Conservation (phyloP, 1,140 invertebrate species). For the Trichonephila clavata region DNA sequence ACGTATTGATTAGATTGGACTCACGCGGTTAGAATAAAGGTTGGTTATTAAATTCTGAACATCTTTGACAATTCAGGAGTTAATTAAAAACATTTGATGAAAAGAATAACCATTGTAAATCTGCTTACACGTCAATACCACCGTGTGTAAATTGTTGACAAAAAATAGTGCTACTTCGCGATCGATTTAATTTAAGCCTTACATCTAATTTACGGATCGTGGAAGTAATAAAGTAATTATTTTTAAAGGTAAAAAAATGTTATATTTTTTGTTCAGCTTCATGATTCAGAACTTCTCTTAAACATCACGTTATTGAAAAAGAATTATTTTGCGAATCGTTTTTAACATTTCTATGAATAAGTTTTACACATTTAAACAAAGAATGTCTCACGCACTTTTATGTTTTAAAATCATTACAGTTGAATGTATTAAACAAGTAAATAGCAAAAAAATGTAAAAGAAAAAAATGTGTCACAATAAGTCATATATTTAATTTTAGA, state of each 20-base stretch:
- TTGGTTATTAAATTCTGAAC: not conserved
- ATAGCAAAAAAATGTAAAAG: too few species aligned
- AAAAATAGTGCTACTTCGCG: not conserved
- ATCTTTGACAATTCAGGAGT: constrained; percentile 1
- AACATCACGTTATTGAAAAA: too few species aligned
- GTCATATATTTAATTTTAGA: too few species aligned
- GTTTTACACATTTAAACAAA: too few species aligned
- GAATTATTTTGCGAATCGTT: too few species aligned
- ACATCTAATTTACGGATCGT: not conserved
- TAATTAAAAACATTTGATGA: constrained; percentile 31
- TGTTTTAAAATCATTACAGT: too few species aligned
- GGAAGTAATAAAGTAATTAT: not conserved
- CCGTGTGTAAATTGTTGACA: not conserved
- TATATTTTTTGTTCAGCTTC: too few species aligned
- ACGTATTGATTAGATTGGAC: not conserved
- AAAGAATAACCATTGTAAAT: constrained; percentile 19
- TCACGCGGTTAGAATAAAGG: not conserved
- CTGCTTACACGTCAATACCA: not conserved
- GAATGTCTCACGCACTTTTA: too few species aligned
- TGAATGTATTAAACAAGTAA: too few species aligned
- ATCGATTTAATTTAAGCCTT: not conserved
- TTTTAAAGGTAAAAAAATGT: not conserved
- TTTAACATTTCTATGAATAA: too few species aligned
- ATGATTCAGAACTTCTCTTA: too few species aligned
- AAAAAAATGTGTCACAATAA: too few species aligned